phyloP scores from a whole-genome alignment of 2,888 invertebrate genomes.

The Catocala sponsa region DNA sequence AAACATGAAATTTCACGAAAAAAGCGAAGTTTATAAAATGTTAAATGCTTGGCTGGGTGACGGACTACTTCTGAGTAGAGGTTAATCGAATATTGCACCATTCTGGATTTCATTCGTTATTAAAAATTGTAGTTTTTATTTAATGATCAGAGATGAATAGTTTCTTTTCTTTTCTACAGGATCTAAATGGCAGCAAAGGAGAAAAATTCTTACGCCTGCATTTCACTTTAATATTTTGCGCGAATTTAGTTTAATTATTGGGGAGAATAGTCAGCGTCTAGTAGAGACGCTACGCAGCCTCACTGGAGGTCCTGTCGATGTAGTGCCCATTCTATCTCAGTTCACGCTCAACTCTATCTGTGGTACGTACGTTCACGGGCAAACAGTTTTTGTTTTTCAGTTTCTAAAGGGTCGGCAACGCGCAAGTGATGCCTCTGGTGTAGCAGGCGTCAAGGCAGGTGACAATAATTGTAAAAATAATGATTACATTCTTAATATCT shows the following conservation, averaged over 20 bases:
- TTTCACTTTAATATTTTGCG: conserved; percentile 90
- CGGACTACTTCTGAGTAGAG: conserved; percentile 82
- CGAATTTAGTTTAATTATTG: conserved; percentile 72
- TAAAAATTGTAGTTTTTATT: background rate
- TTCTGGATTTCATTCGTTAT: too few relatives aligned
- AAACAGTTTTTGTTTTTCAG: too few relatives aligned
- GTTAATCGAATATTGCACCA: conserved; percentile 41
- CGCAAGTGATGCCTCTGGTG: too few relatives aligned
- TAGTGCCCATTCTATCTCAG: conserved; percentile 88
- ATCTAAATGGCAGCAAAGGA: conserved; percentile 87
- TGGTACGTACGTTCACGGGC: conserved; percentile 76
- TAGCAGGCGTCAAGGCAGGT: background rate
- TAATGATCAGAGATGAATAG: background rate
- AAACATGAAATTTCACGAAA: conserved; percentile 81
- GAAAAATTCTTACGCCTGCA: conserved; percentile 89
- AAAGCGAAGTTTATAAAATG: conserved; percentile 81
- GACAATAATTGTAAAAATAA: too few relatives aligned
- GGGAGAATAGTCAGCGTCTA: conserved; percentile 77
- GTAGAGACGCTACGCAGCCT: conserved; percentile 63
- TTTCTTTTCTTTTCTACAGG: conserved; percentile 60
- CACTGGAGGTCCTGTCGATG: conserved; percentile 69
- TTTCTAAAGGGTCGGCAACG: too few relatives aligned
- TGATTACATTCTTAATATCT: too few relatives aligned
- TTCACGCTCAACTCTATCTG: conserved; percentile 89
- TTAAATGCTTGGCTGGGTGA: conserved; percentile 84